Evolutionary conservation across 2,888 invertebrate species (phyloP).

Genomic region (Cenopis cana): DNA sequence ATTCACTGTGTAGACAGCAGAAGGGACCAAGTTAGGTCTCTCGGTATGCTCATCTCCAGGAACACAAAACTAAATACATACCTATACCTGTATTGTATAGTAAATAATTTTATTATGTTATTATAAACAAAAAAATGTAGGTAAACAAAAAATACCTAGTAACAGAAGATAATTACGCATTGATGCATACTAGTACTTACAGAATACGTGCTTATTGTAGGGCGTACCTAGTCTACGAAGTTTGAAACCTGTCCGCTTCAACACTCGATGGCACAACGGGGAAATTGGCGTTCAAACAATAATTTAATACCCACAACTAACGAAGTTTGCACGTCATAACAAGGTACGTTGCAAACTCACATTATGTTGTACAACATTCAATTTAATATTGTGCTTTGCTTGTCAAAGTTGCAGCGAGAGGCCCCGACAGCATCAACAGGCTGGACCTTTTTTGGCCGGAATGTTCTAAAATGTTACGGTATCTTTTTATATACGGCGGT

Average conservation of each 20-base stretch:
- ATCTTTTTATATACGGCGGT: too few species aligned
- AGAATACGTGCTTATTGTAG: constrained; percentile 15
- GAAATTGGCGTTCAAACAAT: constrained; percentile 42
- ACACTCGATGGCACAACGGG: constrained; percentile 31
- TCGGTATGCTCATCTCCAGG: too few species aligned
- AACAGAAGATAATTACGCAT: neutral
- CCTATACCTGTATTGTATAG: too few species aligned
- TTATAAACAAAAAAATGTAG: too few species aligned
- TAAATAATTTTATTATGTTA: too few species aligned
- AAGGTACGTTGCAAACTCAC: constrained; percentile 31
- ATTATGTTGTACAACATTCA: constrained; percentile 24
- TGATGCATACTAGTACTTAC: neutral
- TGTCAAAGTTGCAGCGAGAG: neutral
- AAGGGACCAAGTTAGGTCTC: too few species aligned
- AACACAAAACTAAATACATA: too few species aligned
- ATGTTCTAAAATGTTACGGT: too few species aligned
- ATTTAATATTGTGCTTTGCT: constrained; percentile 20
- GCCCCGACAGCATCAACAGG: too few species aligned
- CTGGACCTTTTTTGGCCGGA: neutral
- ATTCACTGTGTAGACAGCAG: too few species aligned
- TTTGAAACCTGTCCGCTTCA: constrained; percentile 36
- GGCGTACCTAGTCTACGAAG: constrained; percentile 35
- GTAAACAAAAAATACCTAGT: too few species aligned
- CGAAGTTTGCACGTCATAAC: constrained; percentile 42
- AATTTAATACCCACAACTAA: constrained; percentile 40